Evolutionary conservation across 2,888 invertebrate genomes (phyloP).

Genomic region (Dasypogon diadema): DNA sequence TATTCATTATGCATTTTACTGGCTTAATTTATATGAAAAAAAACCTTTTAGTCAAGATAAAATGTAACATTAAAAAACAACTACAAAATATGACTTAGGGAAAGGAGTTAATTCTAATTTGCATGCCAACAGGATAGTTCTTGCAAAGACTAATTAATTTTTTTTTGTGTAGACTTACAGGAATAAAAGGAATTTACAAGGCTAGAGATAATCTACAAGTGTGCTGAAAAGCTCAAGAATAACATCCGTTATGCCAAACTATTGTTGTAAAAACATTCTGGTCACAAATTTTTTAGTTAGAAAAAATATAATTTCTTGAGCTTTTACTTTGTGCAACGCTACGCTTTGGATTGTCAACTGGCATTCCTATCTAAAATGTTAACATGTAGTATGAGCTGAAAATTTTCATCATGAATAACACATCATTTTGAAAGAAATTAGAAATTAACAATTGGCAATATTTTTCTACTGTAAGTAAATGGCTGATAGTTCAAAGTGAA

Average conservation of each 20-base stretch:
- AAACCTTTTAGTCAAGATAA: too few relatives aligned
- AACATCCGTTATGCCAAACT: constrained; percentile 14
- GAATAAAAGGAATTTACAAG: constrained; percentile 39
- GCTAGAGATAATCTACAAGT: constrained; percentile 47
- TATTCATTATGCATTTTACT: too few relatives aligned
- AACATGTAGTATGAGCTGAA: constrained; percentile 56
- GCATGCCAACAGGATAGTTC: constrained; percentile 12
- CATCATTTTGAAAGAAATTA: background rate
- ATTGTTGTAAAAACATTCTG: constrained; percentile 27
- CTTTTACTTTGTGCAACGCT: constrained; percentile 58
- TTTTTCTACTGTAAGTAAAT: background rate
- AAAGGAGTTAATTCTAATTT: too few relatives aligned
- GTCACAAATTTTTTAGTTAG: background rate
- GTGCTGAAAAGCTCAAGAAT: constrained; percentile 50
- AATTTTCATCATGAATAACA: constrained; percentile 52
- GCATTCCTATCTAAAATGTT: constrained; percentile 61
- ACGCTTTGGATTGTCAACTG: constrained; percentile 61
- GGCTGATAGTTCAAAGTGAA: background rate
- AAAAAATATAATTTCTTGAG: constrained; percentile 55
- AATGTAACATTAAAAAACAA: too few relatives aligned
- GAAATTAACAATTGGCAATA: background rate
- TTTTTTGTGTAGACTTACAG: background rate
- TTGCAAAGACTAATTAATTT: constrained; percentile 2
- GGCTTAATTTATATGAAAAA: too few relatives aligned
- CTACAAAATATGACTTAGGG: too few relatives aligned